Percentiles rank a stretch among this genome's conserved stretches.
Conservation (phyloP, 2,797 vertebrate genomes). For the Vipera latastei region DNA sequence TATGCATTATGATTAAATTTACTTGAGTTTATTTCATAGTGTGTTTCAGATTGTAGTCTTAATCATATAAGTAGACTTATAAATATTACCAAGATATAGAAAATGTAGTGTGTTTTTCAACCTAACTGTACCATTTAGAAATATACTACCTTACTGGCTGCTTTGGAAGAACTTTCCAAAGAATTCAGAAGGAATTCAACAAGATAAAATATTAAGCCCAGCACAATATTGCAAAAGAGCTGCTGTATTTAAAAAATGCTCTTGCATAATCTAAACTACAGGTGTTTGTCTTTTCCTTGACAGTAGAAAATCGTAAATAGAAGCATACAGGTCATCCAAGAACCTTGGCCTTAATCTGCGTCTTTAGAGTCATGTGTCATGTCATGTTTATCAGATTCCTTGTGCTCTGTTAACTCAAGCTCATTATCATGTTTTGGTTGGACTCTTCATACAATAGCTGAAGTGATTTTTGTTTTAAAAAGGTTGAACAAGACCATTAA, state of each 20-base stretch:
- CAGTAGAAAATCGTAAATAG: slow-evolving; percentile 27
- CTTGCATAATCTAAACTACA: slow-evolving; percentile 27
- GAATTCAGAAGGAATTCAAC: neutral
- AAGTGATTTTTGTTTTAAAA: neutral
- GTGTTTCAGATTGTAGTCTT: neutral
- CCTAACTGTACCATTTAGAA: neutral
- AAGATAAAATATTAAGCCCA: neutral
- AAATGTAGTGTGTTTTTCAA: neutral
- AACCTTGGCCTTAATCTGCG: slow-evolving; percentile 46
- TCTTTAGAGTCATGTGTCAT: slow-evolving; percentile 42
- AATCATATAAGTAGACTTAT: neutral
- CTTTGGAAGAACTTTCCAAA: neutral
- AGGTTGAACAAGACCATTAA: slow-evolving; percentile 8
- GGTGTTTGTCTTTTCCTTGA: neutral
- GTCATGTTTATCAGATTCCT: slow-evolving; percentile 40
- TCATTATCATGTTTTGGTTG: slow-evolving; percentile 45
- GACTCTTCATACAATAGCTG: slow-evolving; percentile 40
- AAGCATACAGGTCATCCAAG: neutral
- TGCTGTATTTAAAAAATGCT: neutral
- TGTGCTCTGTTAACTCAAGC: slow-evolving; percentile 40
- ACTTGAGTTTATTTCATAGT: neutral
- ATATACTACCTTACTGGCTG: neutral
- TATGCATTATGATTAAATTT: neutral
- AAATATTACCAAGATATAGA: neutral
- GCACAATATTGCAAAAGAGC: neutral